Evolutionary conservation across 1,140 invertebrate genomes (phyloP), one percentile per base, ranked within the genome.

Genomic region (Solenopsis invicta): DNA sequence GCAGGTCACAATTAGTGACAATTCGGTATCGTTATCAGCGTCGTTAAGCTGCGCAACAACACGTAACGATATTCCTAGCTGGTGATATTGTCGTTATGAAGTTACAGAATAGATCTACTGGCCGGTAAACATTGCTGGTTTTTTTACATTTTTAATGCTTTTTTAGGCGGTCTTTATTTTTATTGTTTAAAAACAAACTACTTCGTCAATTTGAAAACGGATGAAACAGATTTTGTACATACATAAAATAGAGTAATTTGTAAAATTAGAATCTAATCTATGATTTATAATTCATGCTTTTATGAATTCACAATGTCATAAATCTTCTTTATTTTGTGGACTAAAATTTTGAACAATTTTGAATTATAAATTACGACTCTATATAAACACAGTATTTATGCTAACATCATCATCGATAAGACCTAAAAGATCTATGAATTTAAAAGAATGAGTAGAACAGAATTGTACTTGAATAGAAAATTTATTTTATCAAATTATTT

Each of bases 251-350:
- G 9, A 4, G 4, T 37, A 48, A 48, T 48, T 29, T 62, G 37
- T 9, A 61, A 24, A 61, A 6, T 10, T 9, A 18, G n/a, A n/a
- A n/a, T 29, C 61, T 3, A 12, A 59, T 45, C 56, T 59, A 34
- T 77, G 18, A 45, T 67, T n/a, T 37, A 48, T 6, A 10, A 10
- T 64, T 24, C n/a, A 21, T 3, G 18, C 24, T 10, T 8, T 18
- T 16, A 62, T 48, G 18, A 48, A 77, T 77, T 77, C 4, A 24
- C 18, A 18, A 77, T 74, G 52, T 59, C 41, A n/a, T 24, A 77
- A 64, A 29, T 48, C 24, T 77, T 8, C 9, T 62, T 48, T 64
- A 48, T 77, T 64, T 6, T 12, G 6, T 5, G 10, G 10, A n/a
- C 4, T 18, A 62, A n/a, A 48, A 77, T 45, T 77, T 13, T 64